Evolutionary conservation across 2,888 invertebrate species (phyloP).

Genomic region (Chrysina gloriosa): DNA sequence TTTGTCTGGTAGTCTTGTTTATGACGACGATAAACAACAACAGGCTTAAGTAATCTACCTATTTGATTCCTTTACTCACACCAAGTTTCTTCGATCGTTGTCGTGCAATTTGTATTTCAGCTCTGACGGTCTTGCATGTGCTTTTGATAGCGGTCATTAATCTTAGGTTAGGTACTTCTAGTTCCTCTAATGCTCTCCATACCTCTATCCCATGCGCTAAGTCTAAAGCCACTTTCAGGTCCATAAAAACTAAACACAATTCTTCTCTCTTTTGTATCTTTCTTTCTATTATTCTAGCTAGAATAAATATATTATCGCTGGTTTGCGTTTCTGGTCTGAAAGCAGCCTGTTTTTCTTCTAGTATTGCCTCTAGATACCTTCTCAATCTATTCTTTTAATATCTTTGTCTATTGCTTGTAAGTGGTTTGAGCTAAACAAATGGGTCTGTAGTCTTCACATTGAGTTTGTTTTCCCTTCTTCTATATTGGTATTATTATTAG

Average conservation of each 20-base stretch:
- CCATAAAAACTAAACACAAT: neutral
- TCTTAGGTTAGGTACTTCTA: too few species aligned
- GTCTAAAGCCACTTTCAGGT: neutral
- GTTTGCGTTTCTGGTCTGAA: neutral
- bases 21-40: too few species aligned
- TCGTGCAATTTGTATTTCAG: neutral
- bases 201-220: neutral
- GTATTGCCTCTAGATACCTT: neutral
- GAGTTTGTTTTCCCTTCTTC: neutral
- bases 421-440: neutral
- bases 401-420: neutral
- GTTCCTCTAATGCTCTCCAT: neutral
- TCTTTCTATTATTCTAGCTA: neutral
- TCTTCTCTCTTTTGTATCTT: neutral
- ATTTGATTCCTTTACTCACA: neutral
- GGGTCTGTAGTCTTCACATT: neutral
- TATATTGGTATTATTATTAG: neutral
- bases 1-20: neutral
- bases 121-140: too few species aligned
- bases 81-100: neutral
- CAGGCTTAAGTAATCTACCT: neutral
- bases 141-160: too few species aligned
- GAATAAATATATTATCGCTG: neutral
- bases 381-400: neutral
- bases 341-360: neutral